phyloP scores from a whole-genome alignment of 30 jellyfish, hydroid and myxozoan species.

The Chrysaora quinquecirrha region DNA sequence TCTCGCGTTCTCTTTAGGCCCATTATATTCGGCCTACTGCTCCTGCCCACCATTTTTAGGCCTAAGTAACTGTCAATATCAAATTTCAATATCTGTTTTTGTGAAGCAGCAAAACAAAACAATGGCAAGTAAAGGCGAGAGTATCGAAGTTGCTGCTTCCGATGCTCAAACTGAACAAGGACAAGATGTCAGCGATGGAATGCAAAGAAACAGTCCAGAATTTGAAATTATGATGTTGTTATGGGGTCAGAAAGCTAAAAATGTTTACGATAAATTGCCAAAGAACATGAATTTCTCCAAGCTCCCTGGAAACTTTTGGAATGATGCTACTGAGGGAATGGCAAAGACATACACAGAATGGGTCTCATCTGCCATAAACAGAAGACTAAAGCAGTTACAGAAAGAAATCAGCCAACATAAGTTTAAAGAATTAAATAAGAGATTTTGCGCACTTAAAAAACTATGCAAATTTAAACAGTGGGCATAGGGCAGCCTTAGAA shows the following conservation, averaged over 20 bases:
- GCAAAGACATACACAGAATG: not conserved
- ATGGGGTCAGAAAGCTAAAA: not conserved
- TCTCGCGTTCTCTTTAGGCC: no score
- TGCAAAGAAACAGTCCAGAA: not conserved
- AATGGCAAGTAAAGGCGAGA: no score
- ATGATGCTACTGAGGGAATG: not conserved
- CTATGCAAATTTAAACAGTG: not conserved
- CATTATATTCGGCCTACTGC: no score
- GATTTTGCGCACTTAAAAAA: not conserved
- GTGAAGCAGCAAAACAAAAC: no score
- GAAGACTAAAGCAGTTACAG: not conserved
- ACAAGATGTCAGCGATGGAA: not conserved
- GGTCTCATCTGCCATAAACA: not conserved
- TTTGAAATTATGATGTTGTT: not conserved
- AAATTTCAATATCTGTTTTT: no score
- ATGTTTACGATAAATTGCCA: not conserved
- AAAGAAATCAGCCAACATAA: not conserved
- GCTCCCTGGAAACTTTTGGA: not conserved
- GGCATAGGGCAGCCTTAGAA: constrained; percentile 1
- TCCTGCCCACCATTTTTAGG: no score
- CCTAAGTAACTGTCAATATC: no score
- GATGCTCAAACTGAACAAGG: no score
- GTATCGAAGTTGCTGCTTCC: no score
- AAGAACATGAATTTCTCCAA: not conserved
- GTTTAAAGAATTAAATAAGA: not conserved